phyloP scores from a whole-genome alignment of 2,113 vertebrate genomes.

The Argyrosomus japonicus region DNA sequence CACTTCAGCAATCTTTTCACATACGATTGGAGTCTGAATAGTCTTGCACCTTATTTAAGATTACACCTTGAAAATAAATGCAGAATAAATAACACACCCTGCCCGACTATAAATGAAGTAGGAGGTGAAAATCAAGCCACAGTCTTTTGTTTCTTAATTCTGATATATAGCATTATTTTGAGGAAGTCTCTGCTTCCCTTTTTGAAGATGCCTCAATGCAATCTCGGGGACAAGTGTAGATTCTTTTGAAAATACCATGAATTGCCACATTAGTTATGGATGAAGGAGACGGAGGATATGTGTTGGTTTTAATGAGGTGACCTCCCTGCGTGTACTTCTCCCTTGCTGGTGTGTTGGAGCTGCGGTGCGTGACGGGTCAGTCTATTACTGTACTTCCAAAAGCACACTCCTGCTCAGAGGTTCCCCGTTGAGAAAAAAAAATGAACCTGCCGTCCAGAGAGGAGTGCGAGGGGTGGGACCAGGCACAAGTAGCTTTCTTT shows the following conservation, averaged over 20 bases:
- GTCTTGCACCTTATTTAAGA: neutral
- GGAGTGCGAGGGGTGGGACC: slow-evolving; percentile 87
- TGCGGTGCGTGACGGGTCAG: slow-evolving; percentile 45
- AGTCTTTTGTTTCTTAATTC: slow-evolving; percentile 10
- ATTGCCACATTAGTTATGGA: slow-evolving; percentile 38
- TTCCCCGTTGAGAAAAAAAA: slow-evolving; percentile 69
- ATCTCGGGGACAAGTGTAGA: neutral
- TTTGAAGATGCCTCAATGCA: slow-evolving; percentile 5
- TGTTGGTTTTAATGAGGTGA: slow-evolving; percentile 63
- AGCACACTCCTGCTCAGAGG: slow-evolving; percentile 36
- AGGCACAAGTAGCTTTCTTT: slow-evolving; percentile 84
- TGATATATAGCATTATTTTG: slow-evolving; percentile 19
- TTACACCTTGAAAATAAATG: slow-evolving; percentile 10
- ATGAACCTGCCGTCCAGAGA: slow-evolving; percentile 87
- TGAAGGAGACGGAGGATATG: slow-evolving; percentile 1
- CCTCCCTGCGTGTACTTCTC: slow-evolving; percentile 58
- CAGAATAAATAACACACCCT: neutral
- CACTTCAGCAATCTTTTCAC: neutral
- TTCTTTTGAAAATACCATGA: neutral
- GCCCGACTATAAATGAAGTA: slow-evolving; percentile 19
- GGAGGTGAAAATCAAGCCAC: neutral
- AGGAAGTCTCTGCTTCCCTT: slow-evolving; percentile 73
- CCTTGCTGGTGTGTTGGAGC: slow-evolving; percentile 15
- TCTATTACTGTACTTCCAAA: slow-evolving; percentile 52
- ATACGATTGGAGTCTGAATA: neutral